These are phyloP conservation scores for Choristoneura fumiferana DNA, from an alignment of 1,140 invertebrate species.

Conservation along the genomic window DNA sequence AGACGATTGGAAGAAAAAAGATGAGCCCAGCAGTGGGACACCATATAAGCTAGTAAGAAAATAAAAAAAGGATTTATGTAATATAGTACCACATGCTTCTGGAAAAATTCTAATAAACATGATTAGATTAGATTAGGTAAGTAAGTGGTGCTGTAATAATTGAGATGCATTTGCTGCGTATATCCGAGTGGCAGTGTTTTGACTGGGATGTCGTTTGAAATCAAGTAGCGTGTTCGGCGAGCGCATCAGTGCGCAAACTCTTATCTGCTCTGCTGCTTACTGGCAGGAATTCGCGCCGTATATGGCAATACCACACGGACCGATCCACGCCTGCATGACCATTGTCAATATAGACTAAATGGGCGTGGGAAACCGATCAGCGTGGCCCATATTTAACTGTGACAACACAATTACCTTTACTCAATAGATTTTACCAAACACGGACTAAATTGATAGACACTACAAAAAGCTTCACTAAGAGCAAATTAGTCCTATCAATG, in stretches of 20 bases:
- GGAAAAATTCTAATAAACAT: no score
- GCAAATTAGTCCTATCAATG: background rate
- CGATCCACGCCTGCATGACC: slow-evolving; percentile 30
- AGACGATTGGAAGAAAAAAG: no score
- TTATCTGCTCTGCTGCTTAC: slow-evolving; percentile 48
- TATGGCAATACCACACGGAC: slow-evolving; percentile 40
- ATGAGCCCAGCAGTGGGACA: no score
- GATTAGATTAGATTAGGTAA: no score
- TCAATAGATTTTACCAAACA: no score
- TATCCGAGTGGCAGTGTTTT: background rate
- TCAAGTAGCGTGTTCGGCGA: slow-evolving; percentile 25
- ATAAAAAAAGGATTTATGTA: no score
- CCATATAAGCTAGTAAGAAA: no score
- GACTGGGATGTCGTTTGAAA: slow-evolving; percentile 27
- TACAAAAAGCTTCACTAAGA: no score
- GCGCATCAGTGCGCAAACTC: slow-evolving; percentile 45
- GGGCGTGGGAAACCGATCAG: slow-evolving; percentile 44
- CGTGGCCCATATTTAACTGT: slow-evolving; percentile 41
- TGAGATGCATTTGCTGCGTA: no score
- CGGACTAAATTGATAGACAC: no score
- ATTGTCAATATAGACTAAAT: slow-evolving; percentile 41
- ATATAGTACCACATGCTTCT: no score
- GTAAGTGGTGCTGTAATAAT: no score
- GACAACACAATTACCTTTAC: background rate
- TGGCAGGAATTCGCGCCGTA: slow-evolving; percentile 56